phyloP scores from a whole-genome alignment of 2,113 vertebrate genomes.

The Gambusia affinis region DNA sequence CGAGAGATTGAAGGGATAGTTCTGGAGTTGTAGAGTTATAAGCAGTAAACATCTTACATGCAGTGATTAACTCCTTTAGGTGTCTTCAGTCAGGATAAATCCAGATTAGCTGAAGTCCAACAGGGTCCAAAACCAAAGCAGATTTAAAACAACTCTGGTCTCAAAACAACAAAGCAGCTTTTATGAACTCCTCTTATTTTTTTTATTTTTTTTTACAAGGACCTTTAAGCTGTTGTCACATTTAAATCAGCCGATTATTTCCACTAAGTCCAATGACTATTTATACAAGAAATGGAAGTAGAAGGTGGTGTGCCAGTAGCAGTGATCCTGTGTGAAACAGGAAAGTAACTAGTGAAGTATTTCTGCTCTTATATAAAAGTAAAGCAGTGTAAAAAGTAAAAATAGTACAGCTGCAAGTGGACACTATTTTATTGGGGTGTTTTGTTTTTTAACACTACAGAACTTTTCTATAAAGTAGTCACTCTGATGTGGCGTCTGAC shows the following conservation, averaged over 20 bases:
- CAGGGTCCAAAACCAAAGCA: neutral
- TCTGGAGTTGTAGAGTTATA: neutral
- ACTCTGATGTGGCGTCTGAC: too few relatives aligned
- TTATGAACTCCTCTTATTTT: neutral
- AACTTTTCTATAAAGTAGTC: too few relatives aligned
- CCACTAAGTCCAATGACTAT: neutral
- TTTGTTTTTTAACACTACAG: too few relatives aligned
- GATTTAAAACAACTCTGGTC: neutral
- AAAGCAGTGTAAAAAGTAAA: too few relatives aligned
- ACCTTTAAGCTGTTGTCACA: neutral
- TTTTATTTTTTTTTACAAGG: neutral
- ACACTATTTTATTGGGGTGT: too few relatives aligned
- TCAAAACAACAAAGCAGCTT: neutral
- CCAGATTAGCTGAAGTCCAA: neutral
- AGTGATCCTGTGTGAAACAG: neutral
- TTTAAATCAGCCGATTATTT: neutral
- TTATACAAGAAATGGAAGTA: too few relatives aligned
- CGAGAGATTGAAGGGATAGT: constrained; percentile 38
- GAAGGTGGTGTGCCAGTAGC: too few relatives aligned
- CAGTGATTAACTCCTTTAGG: neutral
- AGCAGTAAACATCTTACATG: neutral
- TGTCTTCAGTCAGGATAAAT: neutral
- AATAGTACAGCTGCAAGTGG: too few relatives aligned
- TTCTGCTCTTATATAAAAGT: too few relatives aligned
- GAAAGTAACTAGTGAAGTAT: too few relatives aligned